Percentiles rank a stretch among this genome's conserved stretches.
These are phyloP conservation scores for Fabriciana adippe DNA, from an alignment of 2,888 invertebrate species.

Conservation along the genomic window DNA sequence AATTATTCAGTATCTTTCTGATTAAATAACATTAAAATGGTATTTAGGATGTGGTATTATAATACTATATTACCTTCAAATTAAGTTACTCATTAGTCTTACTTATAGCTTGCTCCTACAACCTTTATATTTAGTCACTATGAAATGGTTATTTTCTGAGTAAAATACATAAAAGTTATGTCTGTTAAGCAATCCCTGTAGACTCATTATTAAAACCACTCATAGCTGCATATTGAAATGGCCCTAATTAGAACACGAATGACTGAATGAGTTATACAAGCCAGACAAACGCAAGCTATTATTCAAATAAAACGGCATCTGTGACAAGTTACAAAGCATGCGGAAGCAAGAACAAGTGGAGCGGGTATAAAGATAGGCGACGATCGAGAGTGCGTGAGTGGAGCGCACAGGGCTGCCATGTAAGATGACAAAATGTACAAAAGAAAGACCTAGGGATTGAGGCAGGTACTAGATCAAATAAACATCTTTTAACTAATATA, in stretches of 20 bases:
- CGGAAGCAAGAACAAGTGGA: slow-evolving; percentile 34
- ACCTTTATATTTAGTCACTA: too few species aligned
- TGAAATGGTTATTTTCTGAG: too few species aligned
- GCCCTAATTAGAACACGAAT: slow-evolving; percentile 1
- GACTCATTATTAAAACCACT: neutral
- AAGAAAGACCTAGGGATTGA: neutral
- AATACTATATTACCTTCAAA: too few species aligned
- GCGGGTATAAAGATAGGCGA: slow-evolving; percentile 31
- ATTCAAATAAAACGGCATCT: slow-evolving; percentile 21
- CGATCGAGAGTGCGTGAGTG: slow-evolving; percentile 27
- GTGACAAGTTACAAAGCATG: slow-evolving; percentile 35
- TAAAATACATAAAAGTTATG: too few species aligned
- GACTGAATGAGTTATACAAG: slow-evolving; percentile 7
- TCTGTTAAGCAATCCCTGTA: too few species aligned
- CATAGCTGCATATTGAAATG: neutral
- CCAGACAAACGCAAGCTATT: slow-evolving; percentile 14
- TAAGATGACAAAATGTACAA: neutral
- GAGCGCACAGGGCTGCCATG: slow-evolving; percentile 8
- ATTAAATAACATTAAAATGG: neutral
- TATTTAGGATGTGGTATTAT: too few species aligned
- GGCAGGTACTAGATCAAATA: too few species aligned
- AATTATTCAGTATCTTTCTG: slow-evolving; percentile 1
- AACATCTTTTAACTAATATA: neutral
- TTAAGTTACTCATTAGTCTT: too few species aligned
- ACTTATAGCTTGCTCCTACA: too few species aligned